Percentiles rank a stretch among this genome's conserved stretches.
Conservation (phyloP, 2,113 vertebrate species). For the Gracilinanus agilis region DNA sequence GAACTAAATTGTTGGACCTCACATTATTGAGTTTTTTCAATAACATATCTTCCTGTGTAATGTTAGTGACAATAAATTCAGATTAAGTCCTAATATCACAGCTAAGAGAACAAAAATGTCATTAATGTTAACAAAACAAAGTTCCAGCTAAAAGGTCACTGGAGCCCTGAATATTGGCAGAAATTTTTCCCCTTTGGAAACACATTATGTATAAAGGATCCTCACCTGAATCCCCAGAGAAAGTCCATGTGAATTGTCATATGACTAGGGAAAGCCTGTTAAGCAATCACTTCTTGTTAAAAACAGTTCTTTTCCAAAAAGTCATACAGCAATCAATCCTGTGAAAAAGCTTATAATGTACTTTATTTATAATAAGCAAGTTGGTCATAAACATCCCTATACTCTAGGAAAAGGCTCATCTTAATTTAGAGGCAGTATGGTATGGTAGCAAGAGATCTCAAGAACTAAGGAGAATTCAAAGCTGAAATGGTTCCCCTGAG, state of each 20-base stretch:
- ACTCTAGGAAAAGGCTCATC: not conserved
- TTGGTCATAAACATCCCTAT: not conserved
- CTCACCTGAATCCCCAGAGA: not conserved
- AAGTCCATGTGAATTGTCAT: not conserved
- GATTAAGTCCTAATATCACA: not conserved
- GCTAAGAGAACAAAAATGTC: not conserved
- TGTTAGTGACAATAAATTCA: not conserved
- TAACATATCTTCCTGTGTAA: not conserved
- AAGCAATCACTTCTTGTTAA: not conserved
- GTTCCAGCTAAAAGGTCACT: not conserved
- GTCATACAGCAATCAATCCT: not conserved
- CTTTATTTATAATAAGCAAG: not conserved
- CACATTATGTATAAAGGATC: not conserved
- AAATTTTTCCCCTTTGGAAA: not conserved
- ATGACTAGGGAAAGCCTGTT: not conserved
- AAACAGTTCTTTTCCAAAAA: not conserved
- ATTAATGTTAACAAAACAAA: not conserved
- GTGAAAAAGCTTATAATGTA: not conserved
- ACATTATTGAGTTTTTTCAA: not conserved
- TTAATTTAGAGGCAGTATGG: not conserved
- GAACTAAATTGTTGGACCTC: not conserved
- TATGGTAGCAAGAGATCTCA: not conserved
- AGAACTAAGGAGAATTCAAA: not conserved
- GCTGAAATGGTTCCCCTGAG: not conserved
- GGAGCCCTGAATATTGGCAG: not conserved